phyloP scores from a whole-genome alignment of 2,797 vertebrate genomes.

The Natrix natrix region DNA sequence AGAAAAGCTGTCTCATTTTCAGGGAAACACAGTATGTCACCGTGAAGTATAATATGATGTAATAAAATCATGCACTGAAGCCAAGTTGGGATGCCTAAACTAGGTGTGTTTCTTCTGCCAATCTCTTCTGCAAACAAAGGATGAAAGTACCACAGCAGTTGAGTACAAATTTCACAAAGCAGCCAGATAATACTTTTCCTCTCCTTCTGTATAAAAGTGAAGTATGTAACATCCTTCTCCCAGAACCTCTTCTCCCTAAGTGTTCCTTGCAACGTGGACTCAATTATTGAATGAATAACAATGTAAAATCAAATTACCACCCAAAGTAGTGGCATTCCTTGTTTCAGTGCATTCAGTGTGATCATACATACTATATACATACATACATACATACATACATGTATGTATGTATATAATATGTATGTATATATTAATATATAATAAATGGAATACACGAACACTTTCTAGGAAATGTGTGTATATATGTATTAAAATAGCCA shows the following conservation, averaged over 20 bases:
- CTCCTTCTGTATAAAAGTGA: background rate
- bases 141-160: background rate
- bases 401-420: too few species aligned
- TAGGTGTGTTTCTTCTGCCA: background rate
- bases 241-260: background rate
- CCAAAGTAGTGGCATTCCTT: background rate
- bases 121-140: background rate
- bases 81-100: background rate
- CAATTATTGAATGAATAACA: background rate
- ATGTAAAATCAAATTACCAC: background rate
- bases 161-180: background rate
- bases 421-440: background rate
- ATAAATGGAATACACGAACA: background rate
- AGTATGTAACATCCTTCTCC: background rate
- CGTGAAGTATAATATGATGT: background rate
- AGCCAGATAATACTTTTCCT: background rate
- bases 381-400: too few species aligned
- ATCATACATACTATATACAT: too few species aligned
- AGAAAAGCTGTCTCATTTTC: too few species aligned
- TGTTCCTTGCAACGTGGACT: background rate
- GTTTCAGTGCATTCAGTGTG: background rate
- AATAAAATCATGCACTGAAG: background rate
- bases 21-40: background rate
- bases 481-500: background rate
- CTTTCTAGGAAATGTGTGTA: background rate